Base-by-base conservation (phyloP, 2,113 vertebrate genomes). In the Paratilapia polleni region DNA sequence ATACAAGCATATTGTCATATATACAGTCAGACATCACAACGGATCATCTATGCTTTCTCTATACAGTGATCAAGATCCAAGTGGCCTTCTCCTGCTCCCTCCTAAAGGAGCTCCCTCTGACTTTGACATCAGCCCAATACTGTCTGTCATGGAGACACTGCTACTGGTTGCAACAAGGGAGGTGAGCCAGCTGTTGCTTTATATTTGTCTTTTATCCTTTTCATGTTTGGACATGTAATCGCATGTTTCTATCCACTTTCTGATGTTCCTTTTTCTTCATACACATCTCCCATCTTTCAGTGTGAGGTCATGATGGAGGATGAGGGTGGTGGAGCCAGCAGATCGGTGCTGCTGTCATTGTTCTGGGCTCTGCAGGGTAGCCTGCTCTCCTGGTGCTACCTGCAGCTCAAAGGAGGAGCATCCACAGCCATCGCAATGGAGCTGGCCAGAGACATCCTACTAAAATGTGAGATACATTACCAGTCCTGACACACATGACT, bases 331-430 rank as follows among this genome's bases (percentile, higher is more conserved):
- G 96, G 95, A 61, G 96, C 97, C 87, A 96, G 95, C 49, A 95
- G 96, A 81, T 94, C 95, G 0, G 97, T 97, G 86, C 84, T 99
- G 87, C 96, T 97, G 85, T 97, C 97, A 62, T 92, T 99, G 77
- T 98, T 99, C 95, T 99, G 98, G 98, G 97, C 98, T 22, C 97
- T 99, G 56, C 98, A 99, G 90, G 98, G 97, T 22, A 99, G 97
- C 86, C 95, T 99, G 77, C 95, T 99, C 1, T 98, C 98, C 36
- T 99, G 98, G 98, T 98, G 97, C 92, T 98, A 97, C 94, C 95
- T 99, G 88, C 98, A 99, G 77, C 96, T 99, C 24, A 99, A 98
- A 95, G 96, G 95, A 58, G 94, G 92, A 0, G 89, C 96, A 12
- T 60, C 91, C 7, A 38, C 86, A 4, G 77, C 83, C 15, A 58